phyloP scores from a whole-genome alignment of 2,797 vertebrate species.

The Melanogrammus aeglefinus region DNA sequence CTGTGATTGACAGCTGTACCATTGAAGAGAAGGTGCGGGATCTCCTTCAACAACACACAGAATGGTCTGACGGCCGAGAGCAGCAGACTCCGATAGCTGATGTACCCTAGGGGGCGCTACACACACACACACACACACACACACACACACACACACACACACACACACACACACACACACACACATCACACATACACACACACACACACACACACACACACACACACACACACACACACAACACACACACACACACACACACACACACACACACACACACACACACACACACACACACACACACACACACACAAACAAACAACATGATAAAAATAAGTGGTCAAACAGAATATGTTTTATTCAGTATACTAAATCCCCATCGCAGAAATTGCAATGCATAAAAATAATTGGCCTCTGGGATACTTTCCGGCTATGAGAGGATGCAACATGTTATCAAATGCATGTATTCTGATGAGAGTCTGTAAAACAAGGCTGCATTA shows the following conservation, averaged over 20 bases:
- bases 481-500: too few species aligned
- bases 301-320: constrained; percentile 2
- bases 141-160: too few species aligned
- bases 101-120: constrained; percentile 80
- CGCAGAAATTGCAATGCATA: too few species aligned
- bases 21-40: constrained; percentile 79
- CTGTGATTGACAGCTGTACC: constrained; percentile 80
- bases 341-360: too few species aligned
- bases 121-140: constrained; percentile 20
- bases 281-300: constrained; percentile 18
- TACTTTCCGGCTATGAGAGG: too few species aligned
- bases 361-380: too few species aligned
- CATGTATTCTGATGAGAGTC: too few species aligned
- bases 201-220: constrained; percentile 19
- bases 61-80: constrained; percentile 65
- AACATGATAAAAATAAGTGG: neutral
- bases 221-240: constrained; percentile 1
- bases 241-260: constrained; percentile 4
- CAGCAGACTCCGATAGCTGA: constrained; percentile 71
- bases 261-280: neutral
- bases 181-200: constrained; percentile 2
- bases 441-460: too few species aligned
- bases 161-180: too few species aligned
- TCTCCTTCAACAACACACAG: constrained; percentile 82
- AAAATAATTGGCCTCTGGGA: too few species aligned